Conservation (phyloP, 2,888 invertebrate genomes). For the Philereme transversata region DNA sequence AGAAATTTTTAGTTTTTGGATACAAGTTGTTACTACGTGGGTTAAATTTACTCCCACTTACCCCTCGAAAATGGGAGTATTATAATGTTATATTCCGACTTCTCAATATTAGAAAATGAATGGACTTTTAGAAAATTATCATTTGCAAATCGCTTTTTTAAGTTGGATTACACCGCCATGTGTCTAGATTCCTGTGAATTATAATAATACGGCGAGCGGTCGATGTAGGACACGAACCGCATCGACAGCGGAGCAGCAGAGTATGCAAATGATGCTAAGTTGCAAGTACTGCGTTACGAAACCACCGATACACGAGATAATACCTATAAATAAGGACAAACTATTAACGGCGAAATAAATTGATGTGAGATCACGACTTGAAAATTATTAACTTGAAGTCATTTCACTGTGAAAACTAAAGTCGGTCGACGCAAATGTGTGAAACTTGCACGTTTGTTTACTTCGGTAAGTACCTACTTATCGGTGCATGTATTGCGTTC, state of each 20-base stretch:
- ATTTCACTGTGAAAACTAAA: constrained; percentile 64
- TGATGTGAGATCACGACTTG: constrained; percentile 77
- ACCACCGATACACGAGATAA: constrained; percentile 72
- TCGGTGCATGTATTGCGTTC: no score
- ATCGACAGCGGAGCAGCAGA: constrained; percentile 61
- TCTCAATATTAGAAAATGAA: no score
- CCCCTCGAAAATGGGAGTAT: no score
- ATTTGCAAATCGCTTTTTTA: no score
- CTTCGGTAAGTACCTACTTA: not conserved
- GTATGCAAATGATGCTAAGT: constrained; percentile 77
- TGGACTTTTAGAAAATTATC: no score
- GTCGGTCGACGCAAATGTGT: constrained; percentile 32
- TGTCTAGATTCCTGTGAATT: constrained; percentile 35
- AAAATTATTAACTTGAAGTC: constrained; percentile 66
- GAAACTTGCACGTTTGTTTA: constrained; percentile 28
- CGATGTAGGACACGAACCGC: constrained; percentile 50
- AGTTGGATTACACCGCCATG: no score
- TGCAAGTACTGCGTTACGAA: constrained; percentile 63
- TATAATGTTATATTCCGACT: no score
- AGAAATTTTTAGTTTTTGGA: no score
- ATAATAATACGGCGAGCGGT: constrained; percentile 49
- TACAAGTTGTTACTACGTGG: no score
- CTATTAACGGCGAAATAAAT: constrained; percentile 76
- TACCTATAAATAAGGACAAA: constrained; percentile 78
- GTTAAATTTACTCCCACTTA: no score